A percentile compares a stretch with the other conserved stretches of the same genome.
Evolutionary conservation across 2,888 invertebrate genomes (phyloP).

Genomic region (Rhagophthalmus giganteus): DNA sequence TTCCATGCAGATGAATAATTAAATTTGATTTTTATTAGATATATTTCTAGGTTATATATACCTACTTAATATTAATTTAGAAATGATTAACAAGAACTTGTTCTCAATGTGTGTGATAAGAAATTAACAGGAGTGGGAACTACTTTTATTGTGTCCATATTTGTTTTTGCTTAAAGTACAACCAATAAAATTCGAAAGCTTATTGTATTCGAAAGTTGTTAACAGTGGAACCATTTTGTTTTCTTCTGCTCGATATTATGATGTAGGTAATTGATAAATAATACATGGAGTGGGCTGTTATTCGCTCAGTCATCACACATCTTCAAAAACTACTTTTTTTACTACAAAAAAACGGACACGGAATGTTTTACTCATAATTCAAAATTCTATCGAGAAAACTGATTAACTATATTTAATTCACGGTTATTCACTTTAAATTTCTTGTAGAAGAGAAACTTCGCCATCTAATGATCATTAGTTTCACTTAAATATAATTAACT

Average conservation of each 20-base stretch:
- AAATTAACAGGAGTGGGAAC: not conserved
- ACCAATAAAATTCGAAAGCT: constrained; percentile 11
- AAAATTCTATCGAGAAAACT: too few relatives aligned
- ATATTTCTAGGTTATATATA: too few relatives aligned
- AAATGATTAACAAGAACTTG: not conserved
- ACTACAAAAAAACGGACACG: not conserved
- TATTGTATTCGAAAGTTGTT: constrained; percentile 9
- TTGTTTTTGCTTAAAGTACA: constrained; percentile 6
- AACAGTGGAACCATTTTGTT: constrained; percentile 34
- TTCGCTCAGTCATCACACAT: constrained; percentile 44
- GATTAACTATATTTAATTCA: not conserved
- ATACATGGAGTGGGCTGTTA: constrained; percentile 48
- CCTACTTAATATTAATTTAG: too few relatives aligned
- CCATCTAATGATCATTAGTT: constrained; percentile 41
- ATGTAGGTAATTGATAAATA: constrained; percentile 53
- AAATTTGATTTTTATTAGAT: too few relatives aligned
- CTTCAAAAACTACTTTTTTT: constrained; percentile 45
- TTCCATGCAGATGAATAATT: too few relatives aligned
- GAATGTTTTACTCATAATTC: too few relatives aligned
- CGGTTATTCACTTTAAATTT: not conserved
- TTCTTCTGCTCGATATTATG: constrained; percentile 35
- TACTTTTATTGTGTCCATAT: too few relatives aligned
- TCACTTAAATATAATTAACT: constrained; percentile 46
- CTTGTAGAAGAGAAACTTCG: not conserved
- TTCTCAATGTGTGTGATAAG: constrained; percentile 33